Conservation (phyloP, 1,140 invertebrate species). For the Calosoma granatense region DNA sequence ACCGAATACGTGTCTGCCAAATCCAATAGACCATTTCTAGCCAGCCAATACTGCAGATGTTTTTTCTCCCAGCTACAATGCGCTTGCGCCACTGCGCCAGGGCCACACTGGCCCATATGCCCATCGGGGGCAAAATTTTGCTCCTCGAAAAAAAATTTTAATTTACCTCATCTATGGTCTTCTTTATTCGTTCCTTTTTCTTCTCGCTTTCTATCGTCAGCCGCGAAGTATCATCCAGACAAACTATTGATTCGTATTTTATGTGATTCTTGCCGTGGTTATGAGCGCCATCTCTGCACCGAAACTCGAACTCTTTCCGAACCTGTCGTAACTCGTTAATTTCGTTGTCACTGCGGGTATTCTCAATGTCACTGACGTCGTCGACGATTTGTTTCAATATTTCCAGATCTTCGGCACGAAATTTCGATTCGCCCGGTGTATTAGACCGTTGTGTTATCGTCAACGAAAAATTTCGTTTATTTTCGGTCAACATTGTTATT, state of each 20-base stretch:
- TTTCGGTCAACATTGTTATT: neutral
- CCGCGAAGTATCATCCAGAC: neutral
- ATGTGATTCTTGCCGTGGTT: neutral
- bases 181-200: neutral
- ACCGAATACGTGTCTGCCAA: too few species aligned
- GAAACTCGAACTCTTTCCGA: neutral
- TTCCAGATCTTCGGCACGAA: neutral
- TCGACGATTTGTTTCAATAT: constrained; percentile 4
- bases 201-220: neutral
- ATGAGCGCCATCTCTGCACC: neutral
- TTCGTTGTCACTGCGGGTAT: constrained; percentile 1
- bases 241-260: constrained; percentile 1
- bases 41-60: too few species aligned
- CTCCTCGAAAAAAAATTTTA: neutral
- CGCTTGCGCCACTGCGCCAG: too few species aligned
- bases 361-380: neutral
- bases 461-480: neutral
- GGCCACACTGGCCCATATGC: too few species aligned
- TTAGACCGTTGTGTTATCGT: neutral
- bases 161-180: constrained; percentile 5
- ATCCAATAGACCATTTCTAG: too few species aligned
- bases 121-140: neutral
- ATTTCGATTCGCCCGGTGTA: neutral
- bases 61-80: too few species aligned
- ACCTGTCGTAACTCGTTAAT: neutral